phyloP scores from a whole-genome alignment of 1,140 invertebrate genomes.

The Mizuhopecten yessoensis region DNA sequence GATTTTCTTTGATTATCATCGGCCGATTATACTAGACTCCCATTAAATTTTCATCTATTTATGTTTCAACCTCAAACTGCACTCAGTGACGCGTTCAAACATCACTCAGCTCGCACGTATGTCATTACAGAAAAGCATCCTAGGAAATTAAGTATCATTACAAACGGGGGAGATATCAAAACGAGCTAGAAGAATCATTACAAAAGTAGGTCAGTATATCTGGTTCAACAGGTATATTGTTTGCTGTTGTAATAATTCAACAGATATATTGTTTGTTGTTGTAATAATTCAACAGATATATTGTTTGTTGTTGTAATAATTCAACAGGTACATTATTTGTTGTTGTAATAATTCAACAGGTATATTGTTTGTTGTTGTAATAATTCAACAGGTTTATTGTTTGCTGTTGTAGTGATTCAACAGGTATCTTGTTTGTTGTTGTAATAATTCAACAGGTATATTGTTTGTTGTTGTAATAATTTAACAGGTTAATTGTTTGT shows the following conservation, averaged over 20 bases:
- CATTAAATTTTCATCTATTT: not conserved
- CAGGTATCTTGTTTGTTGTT: no score
- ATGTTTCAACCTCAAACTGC: not conserved
- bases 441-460: no score
- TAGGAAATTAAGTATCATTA: not conserved
- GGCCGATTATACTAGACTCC: not conserved
- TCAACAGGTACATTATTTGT: no score
- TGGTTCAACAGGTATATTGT: not conserved
- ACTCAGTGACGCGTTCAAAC: not conserved
- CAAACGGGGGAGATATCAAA: not conserved
- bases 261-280: no score
- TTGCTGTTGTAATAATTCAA: not conserved
- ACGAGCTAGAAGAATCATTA: not conserved
- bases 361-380: no score
- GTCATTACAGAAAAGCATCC: not conserved
- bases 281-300: not conserved
- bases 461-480: no score
- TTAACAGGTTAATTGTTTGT: no score
- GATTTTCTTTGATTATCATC: conserved; percentile 1
- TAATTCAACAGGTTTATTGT: no score
- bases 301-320: no score
- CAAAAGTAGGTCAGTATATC: not conserved
- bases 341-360: no score
- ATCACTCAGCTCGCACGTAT: not conserved
- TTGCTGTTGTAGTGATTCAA: no score